Percentiles rank a stretch among this genome's conserved stretches.
phyloP scores from a whole-genome alignment of 2,797 vertebrate genomes.

The Austrolebias charrua region DNA sequence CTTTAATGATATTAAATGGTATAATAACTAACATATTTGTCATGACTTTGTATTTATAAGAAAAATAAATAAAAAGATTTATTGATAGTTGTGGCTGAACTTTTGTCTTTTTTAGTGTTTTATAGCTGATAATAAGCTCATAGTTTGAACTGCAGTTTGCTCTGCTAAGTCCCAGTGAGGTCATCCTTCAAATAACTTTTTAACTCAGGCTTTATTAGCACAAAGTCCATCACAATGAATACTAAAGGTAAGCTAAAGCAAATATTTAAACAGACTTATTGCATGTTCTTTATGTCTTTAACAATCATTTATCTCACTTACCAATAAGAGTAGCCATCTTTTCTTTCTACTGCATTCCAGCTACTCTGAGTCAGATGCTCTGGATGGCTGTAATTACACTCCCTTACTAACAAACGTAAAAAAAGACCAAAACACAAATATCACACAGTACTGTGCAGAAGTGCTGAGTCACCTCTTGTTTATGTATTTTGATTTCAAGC shows the following conservation, averaged over 20 bases:
- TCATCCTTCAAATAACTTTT: not conserved
- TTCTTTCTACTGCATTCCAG: slow-evolving; percentile 41
- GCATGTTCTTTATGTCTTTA: too few relatives aligned
- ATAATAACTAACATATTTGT: too few relatives aligned
- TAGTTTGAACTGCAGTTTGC: not conserved
- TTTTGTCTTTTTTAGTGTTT: not conserved
- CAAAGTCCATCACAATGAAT: not conserved
- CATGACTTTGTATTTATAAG: slow-evolving; percentile 5
- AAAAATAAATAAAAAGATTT: not conserved
- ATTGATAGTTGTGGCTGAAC: not conserved
- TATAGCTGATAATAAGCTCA: not conserved
- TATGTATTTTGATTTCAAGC: too few relatives aligned
- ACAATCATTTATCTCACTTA: slow-evolving; percentile 37
- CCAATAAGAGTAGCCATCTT: slow-evolving; percentile 29
- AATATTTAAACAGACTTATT: not conserved
- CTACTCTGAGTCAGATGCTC: slow-evolving; percentile 34
- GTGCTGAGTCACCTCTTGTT: not conserved
- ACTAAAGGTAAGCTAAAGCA: not conserved
- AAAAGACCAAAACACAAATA: not conserved
- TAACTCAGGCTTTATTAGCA: not conserved
- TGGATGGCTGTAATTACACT: slow-evolving; percentile 26
- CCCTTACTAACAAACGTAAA: slow-evolving; percentile 42
- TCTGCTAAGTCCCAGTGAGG: slow-evolving; percentile 1
- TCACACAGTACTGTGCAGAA: not conserved
- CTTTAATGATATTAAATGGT: too few relatives aligned